phyloP scores from a whole-genome alignment of 2,888 invertebrate species.

The Mayetiola destructor region DNA sequence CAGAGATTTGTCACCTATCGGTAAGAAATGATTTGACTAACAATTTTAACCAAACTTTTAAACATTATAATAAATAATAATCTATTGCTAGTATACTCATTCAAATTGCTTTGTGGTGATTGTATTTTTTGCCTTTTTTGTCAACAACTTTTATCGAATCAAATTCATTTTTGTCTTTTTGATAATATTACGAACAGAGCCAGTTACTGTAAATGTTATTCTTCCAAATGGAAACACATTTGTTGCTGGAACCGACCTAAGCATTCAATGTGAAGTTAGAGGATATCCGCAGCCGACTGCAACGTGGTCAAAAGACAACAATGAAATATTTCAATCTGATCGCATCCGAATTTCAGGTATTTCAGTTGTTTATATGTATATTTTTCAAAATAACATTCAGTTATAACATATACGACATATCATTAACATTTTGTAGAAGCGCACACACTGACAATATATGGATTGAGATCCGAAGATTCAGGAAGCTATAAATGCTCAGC shows the following conservation, averaged over 20 bases:
- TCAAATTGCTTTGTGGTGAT: not conserved
- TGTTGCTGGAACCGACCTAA: constrained; percentile 51
- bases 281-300: constrained; percentile 65
- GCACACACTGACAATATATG: constrained; percentile 45
- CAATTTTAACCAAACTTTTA: not conserved
- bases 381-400: constrained; percentile 10
- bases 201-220: constrained; percentile 50
- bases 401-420: not conserved
- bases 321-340: constrained; percentile 39
- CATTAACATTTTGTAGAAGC: not conserved
- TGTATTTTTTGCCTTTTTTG: not conserved
- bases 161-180: constrained; percentile 5
- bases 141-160: not conserved
- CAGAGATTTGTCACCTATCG: constrained; percentile 18
- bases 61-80: not conserved
- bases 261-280: constrained; percentile 57
- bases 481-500: constrained; percentile 77
- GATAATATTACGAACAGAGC: constrained; percentile 23
- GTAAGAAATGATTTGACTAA: constrained; percentile 17
- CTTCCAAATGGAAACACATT: constrained; percentile 37
- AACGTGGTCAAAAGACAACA: constrained; percentile 67
- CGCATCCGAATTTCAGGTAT: constrained; percentile 52
- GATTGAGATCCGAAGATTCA: constrained; percentile 51
- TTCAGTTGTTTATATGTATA: too few species aligned
- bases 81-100: not conserved